phyloP scores from a whole-genome alignment of 2,888 invertebrate genomes.

The Drosophila macrospina region DNA sequence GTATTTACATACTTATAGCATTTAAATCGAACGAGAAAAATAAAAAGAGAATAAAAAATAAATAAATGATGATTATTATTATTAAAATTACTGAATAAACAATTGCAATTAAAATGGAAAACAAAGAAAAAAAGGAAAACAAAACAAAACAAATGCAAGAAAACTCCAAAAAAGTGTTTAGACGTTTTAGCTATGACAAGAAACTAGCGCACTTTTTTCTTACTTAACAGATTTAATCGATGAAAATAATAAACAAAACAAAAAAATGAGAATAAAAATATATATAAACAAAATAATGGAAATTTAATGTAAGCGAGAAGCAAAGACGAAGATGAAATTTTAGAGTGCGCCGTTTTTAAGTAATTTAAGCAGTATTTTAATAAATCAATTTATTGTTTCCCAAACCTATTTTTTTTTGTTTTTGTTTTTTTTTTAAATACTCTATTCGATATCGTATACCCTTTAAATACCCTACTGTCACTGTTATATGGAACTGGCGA shows the following conservation, averaged over 20 bases:
- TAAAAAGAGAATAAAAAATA: constrained; percentile 6
- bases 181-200: constrained; percentile 61
- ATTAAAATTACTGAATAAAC: constrained; percentile 44
- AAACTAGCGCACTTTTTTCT: constrained; percentile 66
- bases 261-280: constrained; percentile 1
- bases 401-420: constrained; percentile 6
- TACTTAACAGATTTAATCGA: constrained; percentile 60
- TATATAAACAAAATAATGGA: constrained; percentile 15
- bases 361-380: constrained; percentile 56
- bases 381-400: constrained; percentile 22
- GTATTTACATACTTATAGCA: constrained; percentile 70
- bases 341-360: constrained; percentile 58
- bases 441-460: constrained; percentile 8
- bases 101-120: constrained; percentile 55
- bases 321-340: constrained; percentile 42
- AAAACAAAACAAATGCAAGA: neutral
- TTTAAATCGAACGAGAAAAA: constrained; percentile 49
- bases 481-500: constrained; percentile 20
- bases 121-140: constrained; percentile 1
- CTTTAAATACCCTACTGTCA: constrained; percentile 7
- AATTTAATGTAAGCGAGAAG: constrained; percentile 45
- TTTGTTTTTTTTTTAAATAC: constrained; percentile 14
- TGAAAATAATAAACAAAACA: constrained; percentile 17
- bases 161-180: constrained; percentile 46
- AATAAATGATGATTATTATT: constrained; percentile 35